Evolutionary conservation across 2,888 invertebrate species (phyloP), one percentile per base, ranked within the genome.

Genomic region (Hecatera dysodea): DNA sequence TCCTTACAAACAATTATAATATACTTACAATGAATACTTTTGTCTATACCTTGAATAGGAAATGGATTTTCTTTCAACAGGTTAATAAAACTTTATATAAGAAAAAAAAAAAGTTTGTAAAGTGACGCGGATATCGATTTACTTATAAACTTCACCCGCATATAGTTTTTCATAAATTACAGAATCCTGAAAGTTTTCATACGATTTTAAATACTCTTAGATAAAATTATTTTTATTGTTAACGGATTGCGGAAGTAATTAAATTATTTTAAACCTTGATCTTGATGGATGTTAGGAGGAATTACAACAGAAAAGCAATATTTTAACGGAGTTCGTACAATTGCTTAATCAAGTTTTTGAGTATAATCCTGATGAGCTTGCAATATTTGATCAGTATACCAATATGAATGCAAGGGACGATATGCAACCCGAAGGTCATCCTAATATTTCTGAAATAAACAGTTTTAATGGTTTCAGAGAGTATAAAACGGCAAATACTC

Each of bases 51-150:
- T 60, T 46, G 29, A 48, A 9, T 22, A 5, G 6, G 3, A 29
- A 48, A 69, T 19, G 1, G 1, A 39, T 33, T 67, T 55, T 42
- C 33, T 11, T 19, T 27, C 46, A 6, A 11, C 17, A n/a, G 39
- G 59, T 44, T 50, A 36, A 27, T 29, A 29, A 52, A 74, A 75
- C 44, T 71, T 78, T 50, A 22, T 33, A 27, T 4, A 9, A 9
- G 39, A 17, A 48, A 29, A 19, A 50, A 24, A 24, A 73, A 77
- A 79, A 70, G 55, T 75, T 80, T 56, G n/a, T 5, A 12, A 50
- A 61, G 55, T 50, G 44, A 5, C 46, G 36, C n/a, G 55, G 44
- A 64, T 66, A 57, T 29, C 44, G 12, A 11, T 39, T 55, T 60
- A 65, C 15, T 29, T 15, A 24, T 19, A 42, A 42, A 48, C 2